Percentiles rank a stretch among this genome's conserved stretches.
Conservation (phyloP, 2,797 vertebrate genomes). For the Distichodus sexfasciatus region DNA sequence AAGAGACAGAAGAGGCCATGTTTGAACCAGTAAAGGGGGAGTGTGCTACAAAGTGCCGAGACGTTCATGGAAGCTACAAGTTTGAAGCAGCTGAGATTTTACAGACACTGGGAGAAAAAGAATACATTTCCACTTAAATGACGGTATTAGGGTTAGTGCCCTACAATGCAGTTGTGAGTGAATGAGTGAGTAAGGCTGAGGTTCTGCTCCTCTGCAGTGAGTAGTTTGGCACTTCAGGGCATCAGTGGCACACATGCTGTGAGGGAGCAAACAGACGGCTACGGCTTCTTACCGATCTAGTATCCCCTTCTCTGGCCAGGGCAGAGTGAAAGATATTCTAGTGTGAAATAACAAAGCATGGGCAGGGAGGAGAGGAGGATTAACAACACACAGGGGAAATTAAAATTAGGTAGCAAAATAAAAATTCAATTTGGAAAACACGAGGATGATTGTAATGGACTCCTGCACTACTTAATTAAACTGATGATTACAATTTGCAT, state of each 20-base stretch:
- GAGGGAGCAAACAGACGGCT: constrained; percentile 52
- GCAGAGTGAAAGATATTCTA: constrained; percentile 99
- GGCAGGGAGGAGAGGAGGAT: constrained; percentile 74
- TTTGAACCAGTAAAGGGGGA: too few relatives aligned
- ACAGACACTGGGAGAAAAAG: not conserved
- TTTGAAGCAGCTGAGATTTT: too few relatives aligned
- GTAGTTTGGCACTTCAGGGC: constrained; percentile 27
- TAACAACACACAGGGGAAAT: constrained; percentile 36
- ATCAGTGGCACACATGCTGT: constrained; percentile 70
- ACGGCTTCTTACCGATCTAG: constrained; percentile 90
- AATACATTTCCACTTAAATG: not conserved
- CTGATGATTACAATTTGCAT: not conserved
- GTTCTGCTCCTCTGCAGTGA: constrained; percentile 10
- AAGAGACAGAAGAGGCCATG: too few relatives aligned
- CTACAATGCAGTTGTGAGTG: constrained; percentile 61
- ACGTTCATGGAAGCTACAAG: too few relatives aligned
- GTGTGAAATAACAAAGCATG: constrained; percentile 79
- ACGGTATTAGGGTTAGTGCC: constrained; percentile 14
- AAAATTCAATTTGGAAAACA: constrained; percentile 35
- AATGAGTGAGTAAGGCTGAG: not conserved
- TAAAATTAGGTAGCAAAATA: not conserved
- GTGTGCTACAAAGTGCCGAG: too few relatives aligned
- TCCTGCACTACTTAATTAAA: not conserved
- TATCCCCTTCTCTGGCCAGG: constrained; percentile 96
- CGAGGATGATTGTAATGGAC: too few relatives aligned